Base-by-base conservation (phyloP, 2,797 vertebrate species). In the Crossoptilon crossoptilon region DNA sequence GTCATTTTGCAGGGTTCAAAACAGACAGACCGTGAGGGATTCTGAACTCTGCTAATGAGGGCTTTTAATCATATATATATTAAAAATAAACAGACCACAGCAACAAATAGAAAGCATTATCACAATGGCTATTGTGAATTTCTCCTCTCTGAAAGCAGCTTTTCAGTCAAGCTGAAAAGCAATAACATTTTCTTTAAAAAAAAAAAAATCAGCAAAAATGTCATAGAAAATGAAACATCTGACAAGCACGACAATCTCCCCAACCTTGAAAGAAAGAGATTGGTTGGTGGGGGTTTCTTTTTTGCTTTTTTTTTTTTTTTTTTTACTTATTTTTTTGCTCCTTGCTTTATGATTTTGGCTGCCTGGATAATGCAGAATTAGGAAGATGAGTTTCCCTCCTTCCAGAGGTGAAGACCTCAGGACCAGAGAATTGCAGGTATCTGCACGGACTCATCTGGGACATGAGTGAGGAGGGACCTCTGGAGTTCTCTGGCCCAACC, bases 161-260 rank as follows among this genome's bases (percentile, higher is more conserved):
- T 94, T 95, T 91, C 92, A 92, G 87, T 69, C 88, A 94, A 93
- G 67, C 87, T 92, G 81, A 89, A 95, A 94, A 94, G 93, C 84
- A 92, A 75, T 89, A 91, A 95, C 88, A 85, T 91, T 93, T 95
- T 95, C 49, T 43, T 78, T 72, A 8, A 59, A 88, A 60, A 69
- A 51, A 69, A 83, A 80, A 63, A 3, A 63, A 3, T 75, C 80
- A 67, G 73, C 72, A 82, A 67, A 93, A 96, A 92, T 91, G 91
- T 96, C 87, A 94, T 33, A 80, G 81, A 85, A 96, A 95, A 80
- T 89, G 93, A 94, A 93, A 95, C 53, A 89, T 83, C 92, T 96
- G 96, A 95, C 95, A 96, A 92, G 93, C 91, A 92, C 90, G 91
- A 90, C 90, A 95, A 62, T 94, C 91, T 94, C 91, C 70, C 91